Evolutionary conservation across 30 jellyfish, hydroid and myxozoan species (phyloP), one percentile per base, ranked within the genome.

Genomic region (Clytia hemisphaerica): DNA sequence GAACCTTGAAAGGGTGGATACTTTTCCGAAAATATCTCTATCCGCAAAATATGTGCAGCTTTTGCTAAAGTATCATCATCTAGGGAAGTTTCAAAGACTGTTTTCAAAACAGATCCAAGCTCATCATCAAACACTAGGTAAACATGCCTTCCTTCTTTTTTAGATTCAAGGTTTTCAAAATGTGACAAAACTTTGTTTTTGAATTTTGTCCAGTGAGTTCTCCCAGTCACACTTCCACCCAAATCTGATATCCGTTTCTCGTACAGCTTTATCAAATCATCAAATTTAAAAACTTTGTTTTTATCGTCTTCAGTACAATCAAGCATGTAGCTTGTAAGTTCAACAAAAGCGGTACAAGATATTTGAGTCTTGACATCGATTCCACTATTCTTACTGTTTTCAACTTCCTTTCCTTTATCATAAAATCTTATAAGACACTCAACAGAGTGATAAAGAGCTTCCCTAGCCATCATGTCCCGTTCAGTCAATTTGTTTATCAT

Each of bases 11-110:
- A 46, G 30, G 9, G 25, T 4, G 60, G 3, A 9, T 46, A 46
- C 60, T 46, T 30, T 46, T 9, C 25, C 25, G 5, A 3, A 46
- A 46, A 46, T 3, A 54, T 54, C 38, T 63, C 76, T 36, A 34
- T 22, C 22, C 76, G n/a, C 18, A 63, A 34, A 14, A 63, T 63
- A 12, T 37, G 32, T 24, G 76, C 76, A 31, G 76, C 76, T 63
- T 63, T 44, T 47, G 76, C 18, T 26, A 63, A 34, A 4, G 61
- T 60, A 1, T 63, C 63, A 29, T 63, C 76, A 21, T 63, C 76
- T 2, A 33, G 38, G 59, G n/a, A 2, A 47, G 35, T 63, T 47
- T 63, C 76, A 36, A 33, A 47, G 9, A 63, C n/a, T 16, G n/a
- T 15, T 47, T 31, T 63, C 12, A 63, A 3, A 47, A 47, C 76